Conservation (phyloP, 2,888 invertebrate species). For the Syrista parreyssii region DNA sequence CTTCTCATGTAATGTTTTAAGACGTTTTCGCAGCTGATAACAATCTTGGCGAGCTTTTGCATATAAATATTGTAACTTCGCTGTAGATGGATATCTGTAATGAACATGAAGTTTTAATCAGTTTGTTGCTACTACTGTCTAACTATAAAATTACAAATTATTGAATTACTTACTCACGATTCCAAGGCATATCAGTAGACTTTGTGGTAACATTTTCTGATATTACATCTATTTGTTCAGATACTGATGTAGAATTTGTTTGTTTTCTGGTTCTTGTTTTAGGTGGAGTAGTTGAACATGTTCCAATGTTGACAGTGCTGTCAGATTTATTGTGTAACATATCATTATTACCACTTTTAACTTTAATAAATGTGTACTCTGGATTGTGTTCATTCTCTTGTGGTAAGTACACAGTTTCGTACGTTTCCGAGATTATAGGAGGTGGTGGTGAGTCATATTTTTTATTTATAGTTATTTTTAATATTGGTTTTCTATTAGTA, state of each 20-base stretch:
- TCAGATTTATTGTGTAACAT: not conserved
- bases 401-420: not conserved
- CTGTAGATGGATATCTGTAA: slow-evolving; percentile 6
- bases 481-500: slow-evolving; percentile 27
- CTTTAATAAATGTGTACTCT: not conserved
- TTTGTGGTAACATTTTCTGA: not conserved
- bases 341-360: not conserved
- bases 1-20: slow-evolving; percentile 31
- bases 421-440: not conserved
- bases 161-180: not conserved
- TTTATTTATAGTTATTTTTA: slow-evolving; percentile 44
- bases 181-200: not conserved
- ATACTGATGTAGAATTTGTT: not conserved
- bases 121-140: not conserved
- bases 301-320: not conserved
- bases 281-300: not conserved
- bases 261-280: not conserved
- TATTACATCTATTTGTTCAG: not conserved
- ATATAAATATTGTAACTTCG: slow-evolving; percentile 17
- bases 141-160: not conserved
- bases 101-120: not conserved
- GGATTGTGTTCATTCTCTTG: not conserved
- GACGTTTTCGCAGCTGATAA: slow-evolving; percentile 27
- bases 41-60: slow-evolving; percentile 33
- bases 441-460: slow-evolving; percentile 4